Conservation (phyloP, 2,113 vertebrate species). For the Chamaetylas fuelleborni region DNA sequence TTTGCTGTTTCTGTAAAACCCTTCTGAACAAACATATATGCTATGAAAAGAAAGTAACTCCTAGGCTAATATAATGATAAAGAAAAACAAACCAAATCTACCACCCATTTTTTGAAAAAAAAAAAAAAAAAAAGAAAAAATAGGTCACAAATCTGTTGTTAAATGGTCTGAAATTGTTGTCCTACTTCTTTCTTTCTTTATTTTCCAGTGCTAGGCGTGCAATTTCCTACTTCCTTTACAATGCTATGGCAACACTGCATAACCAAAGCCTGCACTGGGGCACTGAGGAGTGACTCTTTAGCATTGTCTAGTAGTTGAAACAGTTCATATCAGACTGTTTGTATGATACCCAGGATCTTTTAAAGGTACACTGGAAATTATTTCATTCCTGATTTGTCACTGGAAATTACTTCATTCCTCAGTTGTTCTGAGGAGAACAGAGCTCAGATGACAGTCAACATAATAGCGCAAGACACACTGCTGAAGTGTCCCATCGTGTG, state of each 20-base stretch:
- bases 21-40: neutral
- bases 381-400: neutral
- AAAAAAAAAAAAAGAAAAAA: too few relatives aligned
- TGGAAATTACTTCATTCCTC: neutral
- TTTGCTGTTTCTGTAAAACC: neutral
- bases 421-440: neutral
- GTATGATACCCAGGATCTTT: neutral
- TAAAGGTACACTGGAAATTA: neutral
- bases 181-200: neutral
- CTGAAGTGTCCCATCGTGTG: neutral
- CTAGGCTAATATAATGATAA: neutral
- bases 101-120: neutral
- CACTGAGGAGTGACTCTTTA: neutral
- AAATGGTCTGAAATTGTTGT: neutral
- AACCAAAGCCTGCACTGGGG: neutral
- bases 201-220: neutral
- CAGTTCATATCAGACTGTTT: neutral
- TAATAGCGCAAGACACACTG: neutral
- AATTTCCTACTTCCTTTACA: neutral
- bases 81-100: neutral
- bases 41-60: neutral
- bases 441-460: neutral
- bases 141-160: neutral
- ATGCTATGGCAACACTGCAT: neutral
- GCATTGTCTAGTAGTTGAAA: neutral